Percentiles rank a stretch among this genome's conserved stretches.
Conservation (phyloP, 2,113 vertebrate species). For the Nymphicus hollandicus region DNA sequence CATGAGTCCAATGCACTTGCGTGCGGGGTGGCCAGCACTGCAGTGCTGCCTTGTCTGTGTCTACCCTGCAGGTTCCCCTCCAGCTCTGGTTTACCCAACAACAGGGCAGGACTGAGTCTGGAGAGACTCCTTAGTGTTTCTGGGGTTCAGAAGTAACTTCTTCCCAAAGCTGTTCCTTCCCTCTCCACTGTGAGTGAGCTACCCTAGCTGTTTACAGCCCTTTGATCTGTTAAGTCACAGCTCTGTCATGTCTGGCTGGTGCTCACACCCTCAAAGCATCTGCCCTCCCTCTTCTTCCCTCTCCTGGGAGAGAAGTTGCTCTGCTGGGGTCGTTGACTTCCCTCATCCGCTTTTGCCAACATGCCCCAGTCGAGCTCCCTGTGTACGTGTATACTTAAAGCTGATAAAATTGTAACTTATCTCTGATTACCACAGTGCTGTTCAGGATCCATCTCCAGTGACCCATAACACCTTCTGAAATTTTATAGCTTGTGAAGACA, state of each 20-base stretch:
- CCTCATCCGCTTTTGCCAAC: not conserved
- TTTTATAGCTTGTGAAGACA: not conserved
- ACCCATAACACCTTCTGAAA: not conserved
- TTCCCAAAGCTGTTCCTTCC: not conserved
- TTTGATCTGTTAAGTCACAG: not conserved
- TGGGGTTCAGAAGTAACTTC: not conserved
- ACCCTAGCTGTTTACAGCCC: not conserved
- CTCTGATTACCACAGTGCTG: not conserved
- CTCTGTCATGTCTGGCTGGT: not conserved
- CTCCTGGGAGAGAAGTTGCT: not conserved
- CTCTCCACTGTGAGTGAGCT: rapidly evolving
- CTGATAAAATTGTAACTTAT: not conserved
- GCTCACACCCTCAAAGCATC: not conserved
- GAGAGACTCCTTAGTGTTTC: not conserved
- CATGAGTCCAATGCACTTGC: rapidly evolving
- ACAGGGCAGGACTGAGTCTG: not conserved
- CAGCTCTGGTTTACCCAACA: not conserved
- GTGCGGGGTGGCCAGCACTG: rapidly evolving
- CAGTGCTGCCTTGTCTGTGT: not conserved
- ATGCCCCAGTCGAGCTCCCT: rapidly evolving
- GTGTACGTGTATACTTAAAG: not conserved
- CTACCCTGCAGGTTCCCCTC: not conserved
- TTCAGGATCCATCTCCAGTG: not conserved
- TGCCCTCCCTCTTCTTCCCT: not conserved
- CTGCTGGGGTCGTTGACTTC: not conserved